Base-by-base conservation (phyloP, 23 tunicate species). In the Ciona savignyi region DNA sequence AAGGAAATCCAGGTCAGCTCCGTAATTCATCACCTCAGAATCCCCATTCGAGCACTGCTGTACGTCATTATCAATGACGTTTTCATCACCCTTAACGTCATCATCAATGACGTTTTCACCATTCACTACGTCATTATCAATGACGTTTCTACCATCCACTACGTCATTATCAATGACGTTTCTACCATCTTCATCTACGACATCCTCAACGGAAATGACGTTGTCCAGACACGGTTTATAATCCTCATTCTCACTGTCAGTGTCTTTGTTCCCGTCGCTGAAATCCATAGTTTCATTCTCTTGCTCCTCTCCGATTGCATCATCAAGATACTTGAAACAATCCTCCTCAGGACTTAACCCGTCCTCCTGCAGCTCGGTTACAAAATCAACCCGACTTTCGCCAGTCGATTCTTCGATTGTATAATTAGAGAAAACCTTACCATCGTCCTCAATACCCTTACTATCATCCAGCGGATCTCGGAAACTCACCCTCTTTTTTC, bases 401-500 rank as follows among this genome's bases (percentile, higher is more conserved):
- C 56, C 15, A 42, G 15, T 6, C 56, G 56, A 42, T 42, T 42
- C 56, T 15, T 42, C 56, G 9, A 42, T 42, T 9, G 56, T 42
- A 15, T 42, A 42, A 42, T 42, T 42, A 42, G 9, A 42, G 15
- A 42, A 42, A 9, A 42, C 56, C 15, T 42, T 15, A 42, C 15
- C 24, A 25, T 63, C 28, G 4, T 15, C 4, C 4, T 63, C 67
- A 9, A 9, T n/a, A 4, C 6, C 26, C 15, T 22, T 22, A 4
- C 22, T 25, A 25, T 63, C 67, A 25, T 25, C 26, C 67, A 63
- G 22, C 4, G 67, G 67, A 4, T 63, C 67, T 4, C 67, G 15
- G 28, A 63, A 63, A 63, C 67, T 11, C 23, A 63, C 67, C 22
- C 24, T 11, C 22, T 63, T 63, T 25, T 63, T 63, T 84, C 87